Percentiles rank a stretch among this genome's conserved stretches.
These are phyloP conservation scores for Hofmannophila pseudospretella DNA, from an alignment of 2,888 invertebrate genomes.

Conservation along the genomic window DNA sequence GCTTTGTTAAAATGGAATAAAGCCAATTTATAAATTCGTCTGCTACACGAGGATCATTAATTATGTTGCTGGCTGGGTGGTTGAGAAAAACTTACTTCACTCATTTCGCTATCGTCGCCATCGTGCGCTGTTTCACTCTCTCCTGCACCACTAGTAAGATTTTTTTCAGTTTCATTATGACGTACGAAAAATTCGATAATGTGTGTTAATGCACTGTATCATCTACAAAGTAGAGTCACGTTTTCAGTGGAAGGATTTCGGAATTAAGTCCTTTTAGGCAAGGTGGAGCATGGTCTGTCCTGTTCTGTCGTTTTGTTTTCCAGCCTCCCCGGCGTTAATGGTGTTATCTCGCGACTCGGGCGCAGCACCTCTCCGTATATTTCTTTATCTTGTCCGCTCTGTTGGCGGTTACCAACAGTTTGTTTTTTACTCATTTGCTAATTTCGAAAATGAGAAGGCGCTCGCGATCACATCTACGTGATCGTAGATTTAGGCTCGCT, in stretches of 20 bases:
- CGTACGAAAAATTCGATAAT: not conserved
- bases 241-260: slow-evolving; percentile 1
- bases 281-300: slow-evolving; percentile 32
- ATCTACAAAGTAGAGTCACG: slow-evolving; percentile 4
- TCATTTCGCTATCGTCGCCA: slow-evolving; percentile 73
- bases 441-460: slow-evolving; percentile 76
- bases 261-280: slow-evolving; percentile 6
- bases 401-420: slow-evolving; percentile 61
- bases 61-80: slow-evolving; percentile 79
- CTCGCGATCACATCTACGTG: slow-evolving; percentile 62
- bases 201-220: slow-evolving; percentile 6
- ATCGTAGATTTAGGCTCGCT: slow-evolving; percentile 68
- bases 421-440: slow-evolving; percentile 73
- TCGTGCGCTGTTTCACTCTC: slow-evolving; percentile 58
- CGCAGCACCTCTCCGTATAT: slow-evolving; percentile 77
- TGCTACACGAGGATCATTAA: slow-evolving; percentile 73
- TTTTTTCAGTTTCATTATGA: not conserved
- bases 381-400: slow-evolving; percentile 75
- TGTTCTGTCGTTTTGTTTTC: slow-evolving; percentile 61
- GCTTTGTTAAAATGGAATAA: slow-evolving; percentile 68
- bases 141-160: slow-evolving; percentile 25
- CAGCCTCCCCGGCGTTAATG: slow-evolving; percentile 73
- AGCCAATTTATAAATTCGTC: slow-evolving; percentile 76
- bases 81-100: slow-evolving; percentile 77
- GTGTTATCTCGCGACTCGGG: slow-evolving; percentile 73